Conservation (phyloP, 2,888 invertebrate genomes). For the Alviniconcha strummeri region DNA sequence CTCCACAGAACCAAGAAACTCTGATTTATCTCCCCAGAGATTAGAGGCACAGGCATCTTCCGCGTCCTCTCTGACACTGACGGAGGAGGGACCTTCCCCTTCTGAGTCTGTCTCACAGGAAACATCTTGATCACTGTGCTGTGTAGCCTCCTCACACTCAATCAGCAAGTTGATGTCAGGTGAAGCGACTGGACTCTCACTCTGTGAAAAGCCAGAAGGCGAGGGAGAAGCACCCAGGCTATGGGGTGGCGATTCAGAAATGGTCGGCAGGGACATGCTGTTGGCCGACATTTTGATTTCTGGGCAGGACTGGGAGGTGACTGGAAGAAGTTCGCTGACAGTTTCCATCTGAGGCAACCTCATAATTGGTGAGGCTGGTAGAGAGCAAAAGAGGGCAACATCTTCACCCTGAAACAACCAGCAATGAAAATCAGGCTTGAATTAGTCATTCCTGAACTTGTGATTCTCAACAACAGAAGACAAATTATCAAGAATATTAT, state of each 20-base stretch:
- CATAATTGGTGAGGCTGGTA: not conserved
- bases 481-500: no score
- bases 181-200: not conserved
- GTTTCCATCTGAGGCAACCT: not conserved
- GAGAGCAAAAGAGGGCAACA: not conserved
- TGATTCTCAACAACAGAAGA: no score
- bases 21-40: not conserved
- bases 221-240: no score
- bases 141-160: not conserved
- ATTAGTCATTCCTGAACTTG: not conserved
- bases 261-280: not conserved
- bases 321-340: not conserved
- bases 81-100: not conserved
- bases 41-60: not conserved
- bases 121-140: not conserved
- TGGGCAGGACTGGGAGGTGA: conserved; percentile 4
- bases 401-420: conserved; percentile 8
- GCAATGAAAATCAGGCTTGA: not conserved
- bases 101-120: not conserved
- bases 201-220: no score
- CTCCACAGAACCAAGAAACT: not conserved
- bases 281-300: not conserved
- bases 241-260: not conserved
- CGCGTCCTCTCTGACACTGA: not conserved
- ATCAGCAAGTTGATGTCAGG: not conserved